Conservation (phyloP, 2,888 invertebrate species). For the Agelastica alni region DNA sequence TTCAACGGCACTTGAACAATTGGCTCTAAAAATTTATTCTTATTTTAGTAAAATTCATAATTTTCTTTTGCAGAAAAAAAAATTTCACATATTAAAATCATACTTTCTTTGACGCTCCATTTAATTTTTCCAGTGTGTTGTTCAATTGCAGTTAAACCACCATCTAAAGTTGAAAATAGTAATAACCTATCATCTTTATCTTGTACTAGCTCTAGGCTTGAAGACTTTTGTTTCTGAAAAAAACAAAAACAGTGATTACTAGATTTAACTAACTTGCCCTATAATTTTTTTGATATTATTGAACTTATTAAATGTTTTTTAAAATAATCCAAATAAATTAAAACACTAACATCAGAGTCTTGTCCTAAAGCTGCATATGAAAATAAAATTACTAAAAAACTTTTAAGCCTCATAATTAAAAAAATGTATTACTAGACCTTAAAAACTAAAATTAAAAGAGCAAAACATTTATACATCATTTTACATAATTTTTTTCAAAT, state of each 20-base stretch:
- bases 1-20: conserved; percentile 82
- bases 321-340: too few species aligned
- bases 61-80: not conserved
- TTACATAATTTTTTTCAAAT: too few species aligned
- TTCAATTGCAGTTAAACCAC: conserved; percentile 89
- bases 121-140: conserved; percentile 80
- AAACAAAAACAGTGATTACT: too few species aligned
- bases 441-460: not conserved
- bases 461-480: too few species aligned
- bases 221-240: conserved; percentile 26
- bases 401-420: not conserved
- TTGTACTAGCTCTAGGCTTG: conserved; percentile 62
- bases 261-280: too few species aligned
- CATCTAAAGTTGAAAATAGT: conserved; percentile 91
- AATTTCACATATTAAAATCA: conserved; percentile 36
- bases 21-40: conserved; percentile 87
- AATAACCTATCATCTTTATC: conserved; percentile 71
- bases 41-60: too few species aligned
- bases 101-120: conserved; percentile 93
- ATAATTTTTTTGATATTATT: too few species aligned
- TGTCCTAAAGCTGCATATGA: not conserved
- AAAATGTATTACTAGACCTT: not conserved
- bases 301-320: too few species aligned
- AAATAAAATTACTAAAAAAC: not conserved
- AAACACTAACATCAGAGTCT: not conserved